Percentiles rank a stretch among this genome's conserved stretches.
phyloP scores from a whole-genome alignment of 2,113 vertebrate species.

The Myanophis thanlyinensis region DNA sequence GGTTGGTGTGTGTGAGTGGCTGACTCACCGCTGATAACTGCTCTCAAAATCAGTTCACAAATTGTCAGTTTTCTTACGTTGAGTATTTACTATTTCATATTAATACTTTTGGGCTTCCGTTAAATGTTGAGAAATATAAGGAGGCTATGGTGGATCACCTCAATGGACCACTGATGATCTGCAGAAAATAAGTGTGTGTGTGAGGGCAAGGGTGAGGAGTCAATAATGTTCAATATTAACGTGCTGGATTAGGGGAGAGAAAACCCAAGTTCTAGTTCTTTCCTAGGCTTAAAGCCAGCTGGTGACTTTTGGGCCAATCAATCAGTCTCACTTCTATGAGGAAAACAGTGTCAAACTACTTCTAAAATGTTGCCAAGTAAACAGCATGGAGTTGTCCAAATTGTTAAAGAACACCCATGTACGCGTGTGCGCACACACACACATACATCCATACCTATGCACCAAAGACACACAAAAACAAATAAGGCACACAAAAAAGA shows the following conservation, averaged over 20 bases:
- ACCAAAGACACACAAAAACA: background rate
- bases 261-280: background rate
- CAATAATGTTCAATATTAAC: background rate
- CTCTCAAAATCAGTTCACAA: background rate
- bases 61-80: background rate
- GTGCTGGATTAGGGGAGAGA: background rate
- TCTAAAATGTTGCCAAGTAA: background rate
- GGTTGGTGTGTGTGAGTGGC: background rate
- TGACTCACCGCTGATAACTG: background rate
- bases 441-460: background rate
- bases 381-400: background rate
- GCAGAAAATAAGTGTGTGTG: background rate
- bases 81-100: background rate
- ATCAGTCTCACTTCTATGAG: background rate
- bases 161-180: background rate
- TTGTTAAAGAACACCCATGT: background rate
- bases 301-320: background rate
- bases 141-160: background rate
- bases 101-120: background rate
- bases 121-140: background rate
- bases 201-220: background rate
- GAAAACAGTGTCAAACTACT: background rate
- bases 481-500: background rate
- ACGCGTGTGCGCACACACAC: background rate
- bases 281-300: background rate